Base-by-base conservation (phyloP, 1,140 invertebrate species). In the Drosophila oshimai region DNA sequence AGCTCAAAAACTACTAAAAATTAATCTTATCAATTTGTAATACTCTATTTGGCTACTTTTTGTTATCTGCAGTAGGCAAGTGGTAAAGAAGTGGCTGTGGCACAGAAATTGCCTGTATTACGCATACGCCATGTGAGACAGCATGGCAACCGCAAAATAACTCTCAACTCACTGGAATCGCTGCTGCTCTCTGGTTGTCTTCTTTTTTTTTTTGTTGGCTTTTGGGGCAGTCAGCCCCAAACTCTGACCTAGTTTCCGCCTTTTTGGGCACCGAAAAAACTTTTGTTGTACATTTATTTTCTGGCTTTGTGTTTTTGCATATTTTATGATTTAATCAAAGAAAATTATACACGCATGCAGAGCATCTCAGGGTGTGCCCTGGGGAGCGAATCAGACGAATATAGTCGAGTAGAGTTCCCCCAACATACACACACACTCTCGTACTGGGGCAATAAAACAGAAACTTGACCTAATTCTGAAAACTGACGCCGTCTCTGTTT, bases 301-400 rank as follows among this genome's bases (percentile, higher is more conserved):
- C 24, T 36, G 47, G 45, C 39, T 67, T 58, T 65, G 58, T 71
- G 45, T 67, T 80, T 87, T 81, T 87, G 73, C 76, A 87, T 87
- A 87, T 74, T 81, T 87, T 65, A 87, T 87, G 81, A 87, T 88
- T 87, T 88, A 87, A 88, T 87, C 81, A 87, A 87, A 87, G 76
- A 67, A 65, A 77, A 87, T 87, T 80, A 86, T 86, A 86, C 71
- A 70, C 74, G 73, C 74, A 78, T 62, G 51, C 44, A 64, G 41
- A 70, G 64, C 67, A 70, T 70, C 64, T 31, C 71, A 74, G 61
- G 53, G 71, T 58, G 71, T 68, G 70, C 71, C 71, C 69, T 49
- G 58, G 70, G 42, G 67, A 74, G 26, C 39, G 49, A 46, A 54
- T 47, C 55, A 34, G 41, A 62, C 46, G 29, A 61, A 60, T 26